Percentiles rank a stretch among this genome's conserved stretches.
Conservation (phyloP, 2,888 invertebrate species). For the Meliscaeva auricollis region DNA sequence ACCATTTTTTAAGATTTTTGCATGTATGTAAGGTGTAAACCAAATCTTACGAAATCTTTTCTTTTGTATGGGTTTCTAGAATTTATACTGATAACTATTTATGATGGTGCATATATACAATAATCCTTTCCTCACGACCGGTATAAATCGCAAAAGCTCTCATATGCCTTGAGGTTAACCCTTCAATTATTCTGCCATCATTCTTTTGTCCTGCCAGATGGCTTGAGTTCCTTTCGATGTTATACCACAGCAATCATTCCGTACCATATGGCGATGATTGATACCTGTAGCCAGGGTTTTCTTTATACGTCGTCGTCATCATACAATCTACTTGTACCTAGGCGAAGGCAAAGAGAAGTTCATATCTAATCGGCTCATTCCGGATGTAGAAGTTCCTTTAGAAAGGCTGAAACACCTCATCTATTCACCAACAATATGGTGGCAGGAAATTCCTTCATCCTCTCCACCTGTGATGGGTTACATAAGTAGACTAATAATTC, state of each 20-base stretch:
- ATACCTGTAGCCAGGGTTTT: slow-evolving; percentile 11
- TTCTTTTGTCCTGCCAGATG: slow-evolving; percentile 52
- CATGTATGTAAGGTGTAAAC: no score
- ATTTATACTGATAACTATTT: no score
- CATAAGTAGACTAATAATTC: slow-evolving; percentile 69
- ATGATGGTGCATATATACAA: no score
- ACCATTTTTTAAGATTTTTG: no score
- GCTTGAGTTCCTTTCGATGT: slow-evolving; percentile 57
- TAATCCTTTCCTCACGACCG: slow-evolving; percentile 5
- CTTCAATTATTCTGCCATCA: slow-evolving; percentile 68
- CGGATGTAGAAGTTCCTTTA: slow-evolving; percentile 31
- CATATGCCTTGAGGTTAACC: slow-evolving; percentile 64
- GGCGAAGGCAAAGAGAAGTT: slow-evolving; percentile 37
- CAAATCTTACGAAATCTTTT: no score
- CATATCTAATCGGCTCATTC: slow-evolving; percentile 60
- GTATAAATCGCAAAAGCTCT: slow-evolving; percentile 26
- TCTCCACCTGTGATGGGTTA: slow-evolving; percentile 29
- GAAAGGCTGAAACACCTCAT: slow-evolving; percentile 9
- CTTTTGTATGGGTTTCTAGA: no score
- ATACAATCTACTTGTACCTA: not conserved
- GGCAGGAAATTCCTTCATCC: slow-evolving; percentile 17
- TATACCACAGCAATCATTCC: slow-evolving; percentile 41
- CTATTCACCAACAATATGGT: not conserved
- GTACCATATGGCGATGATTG: slow-evolving; percentile 42
- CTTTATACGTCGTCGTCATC: no score